Conservation (phyloP, 1,140 invertebrate species). For the Medauroidea extradentata region DNA sequence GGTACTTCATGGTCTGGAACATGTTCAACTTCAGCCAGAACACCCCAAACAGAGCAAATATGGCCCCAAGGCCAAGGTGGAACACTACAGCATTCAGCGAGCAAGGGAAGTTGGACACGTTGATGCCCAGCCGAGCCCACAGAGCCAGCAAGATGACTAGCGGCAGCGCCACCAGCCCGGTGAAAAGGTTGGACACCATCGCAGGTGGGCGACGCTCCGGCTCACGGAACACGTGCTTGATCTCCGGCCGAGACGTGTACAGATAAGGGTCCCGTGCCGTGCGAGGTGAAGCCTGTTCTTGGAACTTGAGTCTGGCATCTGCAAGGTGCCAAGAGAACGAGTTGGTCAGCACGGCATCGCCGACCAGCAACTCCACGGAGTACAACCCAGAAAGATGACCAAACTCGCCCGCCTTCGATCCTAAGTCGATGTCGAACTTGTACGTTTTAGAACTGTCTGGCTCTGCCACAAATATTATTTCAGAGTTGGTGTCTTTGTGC, state of each 20-base stretch:
- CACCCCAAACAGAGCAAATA: conserved; percentile 79
- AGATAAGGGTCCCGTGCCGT: conserved; percentile 36
- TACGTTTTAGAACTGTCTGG: conserved; percentile 78
- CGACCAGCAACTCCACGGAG: conserved; percentile 79
- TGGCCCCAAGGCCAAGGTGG: conserved; percentile 76
- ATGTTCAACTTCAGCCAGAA: conserved; percentile 93
- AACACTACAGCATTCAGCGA: conserved; percentile 78
- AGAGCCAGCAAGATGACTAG: conserved; percentile 77
- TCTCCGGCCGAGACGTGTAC: conserved; percentile 72
- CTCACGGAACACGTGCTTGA: conserved; percentile 87
- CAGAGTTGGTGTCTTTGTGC: conserved; percentile 60
- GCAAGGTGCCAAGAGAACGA: conserved; percentile 83
- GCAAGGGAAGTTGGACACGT: conserved; percentile 79
- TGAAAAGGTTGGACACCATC: conserved; percentile 87
- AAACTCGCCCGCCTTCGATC: conserved; percentile 75
- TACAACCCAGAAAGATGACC: conserved; percentile 72
- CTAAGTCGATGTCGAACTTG: conserved; percentile 88
- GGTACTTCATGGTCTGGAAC: conserved; percentile 92
- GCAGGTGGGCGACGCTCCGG: conserved; percentile 87
- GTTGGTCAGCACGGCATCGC: conserved; percentile 86
- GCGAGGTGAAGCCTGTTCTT: conserved; percentile 39
- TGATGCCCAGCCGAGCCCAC: conserved; percentile 87
- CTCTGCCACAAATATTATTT: conserved; percentile 92
- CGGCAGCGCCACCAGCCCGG: conserved; percentile 74
- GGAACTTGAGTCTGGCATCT: conserved; percentile 69